A percentile compares a stretch with the other conserved stretches of the same genome.
Conservation (phyloP, 1,140 invertebrate genomes). For the Lordiphosa mommai region DNA sequence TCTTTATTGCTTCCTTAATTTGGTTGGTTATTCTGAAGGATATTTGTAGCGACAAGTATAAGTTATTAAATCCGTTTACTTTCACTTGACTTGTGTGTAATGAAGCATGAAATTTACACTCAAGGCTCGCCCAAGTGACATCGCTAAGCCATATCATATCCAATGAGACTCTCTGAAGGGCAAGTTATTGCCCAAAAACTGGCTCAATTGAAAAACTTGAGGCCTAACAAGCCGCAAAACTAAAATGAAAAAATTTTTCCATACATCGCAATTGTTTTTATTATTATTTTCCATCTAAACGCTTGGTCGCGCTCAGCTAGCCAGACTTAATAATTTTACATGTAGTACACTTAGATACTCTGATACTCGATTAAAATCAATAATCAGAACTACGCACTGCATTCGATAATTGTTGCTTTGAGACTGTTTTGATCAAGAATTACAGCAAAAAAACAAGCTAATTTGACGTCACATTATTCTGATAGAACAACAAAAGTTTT, state of each 20-base stretch:
- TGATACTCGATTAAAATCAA: constrained; percentile 3
- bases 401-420: constrained; percentile 20
- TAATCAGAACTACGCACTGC: constrained; percentile 27
- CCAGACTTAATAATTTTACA: neutral
- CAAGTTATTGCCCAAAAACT: constrained; percentile 6
- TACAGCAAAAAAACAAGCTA: neutral
- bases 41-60: constrained; percentile 21
- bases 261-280: constrained; percentile 42
- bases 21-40: constrained; percentile 30
- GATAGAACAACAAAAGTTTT: too few relatives aligned
- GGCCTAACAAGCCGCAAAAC: neutral
- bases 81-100: too few relatives aligned
- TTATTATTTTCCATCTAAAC: constrained; percentile 3
- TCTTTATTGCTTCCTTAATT: constrained; percentile 7
- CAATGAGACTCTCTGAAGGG: neutral
- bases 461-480: neutral
- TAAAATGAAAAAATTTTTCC: constrained; percentile 48
- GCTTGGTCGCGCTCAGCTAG: constrained; percentile 20
- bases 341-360: neutral
- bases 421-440: constrained; percentile 12
- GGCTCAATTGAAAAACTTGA: neutral
- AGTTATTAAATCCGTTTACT: neutral
- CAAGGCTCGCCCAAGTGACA: too few relatives aligned
- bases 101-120: too few relatives aligned
- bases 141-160: constrained; percentile 1